Percentiles rank a stretch among this genome's conserved stretches.
These are phyloP conservation scores for Pionites leucogaster DNA, from an alignment of 2,113 vertebrate species.

Conservation along the genomic window DNA sequence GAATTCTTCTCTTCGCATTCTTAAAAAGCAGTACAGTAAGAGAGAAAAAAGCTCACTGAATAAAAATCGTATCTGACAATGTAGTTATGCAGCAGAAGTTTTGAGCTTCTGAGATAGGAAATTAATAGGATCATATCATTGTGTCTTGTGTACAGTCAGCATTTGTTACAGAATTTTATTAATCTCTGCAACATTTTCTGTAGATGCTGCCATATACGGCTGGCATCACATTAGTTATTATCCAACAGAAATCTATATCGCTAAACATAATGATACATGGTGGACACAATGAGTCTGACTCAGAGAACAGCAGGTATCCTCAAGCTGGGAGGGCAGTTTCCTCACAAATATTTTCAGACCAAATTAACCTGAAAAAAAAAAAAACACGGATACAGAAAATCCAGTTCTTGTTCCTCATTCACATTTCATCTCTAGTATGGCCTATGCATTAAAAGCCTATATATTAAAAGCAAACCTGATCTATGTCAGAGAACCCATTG, in stretches of 20 bases:
- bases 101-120: neutral
- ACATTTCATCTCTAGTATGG: neutral
- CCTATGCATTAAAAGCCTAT: neutral
- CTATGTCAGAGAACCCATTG: neutral
- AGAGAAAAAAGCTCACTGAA: neutral
- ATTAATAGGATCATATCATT: neutral
- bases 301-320: neutral
- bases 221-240: neutral
- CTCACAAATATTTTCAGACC: neutral
- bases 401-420: neutral
- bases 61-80: neutral
- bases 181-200: neutral
- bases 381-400: neutral
- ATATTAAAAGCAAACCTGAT: neutral
- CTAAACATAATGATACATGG: neutral
- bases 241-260: neutral
- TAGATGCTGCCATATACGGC: neutral
- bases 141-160: neutral
- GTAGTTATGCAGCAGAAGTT: neutral
- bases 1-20: neutral
- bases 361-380: neutral
- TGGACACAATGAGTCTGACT: neutral
- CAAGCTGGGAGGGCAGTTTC: neutral
- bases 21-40: neutral
- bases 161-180: neutral